Percentiles rank a stretch among this genome's conserved stretches.
Conservation (phyloP, 2,113 vertebrate genomes). For the Gymnocephalus cernua region DNA sequence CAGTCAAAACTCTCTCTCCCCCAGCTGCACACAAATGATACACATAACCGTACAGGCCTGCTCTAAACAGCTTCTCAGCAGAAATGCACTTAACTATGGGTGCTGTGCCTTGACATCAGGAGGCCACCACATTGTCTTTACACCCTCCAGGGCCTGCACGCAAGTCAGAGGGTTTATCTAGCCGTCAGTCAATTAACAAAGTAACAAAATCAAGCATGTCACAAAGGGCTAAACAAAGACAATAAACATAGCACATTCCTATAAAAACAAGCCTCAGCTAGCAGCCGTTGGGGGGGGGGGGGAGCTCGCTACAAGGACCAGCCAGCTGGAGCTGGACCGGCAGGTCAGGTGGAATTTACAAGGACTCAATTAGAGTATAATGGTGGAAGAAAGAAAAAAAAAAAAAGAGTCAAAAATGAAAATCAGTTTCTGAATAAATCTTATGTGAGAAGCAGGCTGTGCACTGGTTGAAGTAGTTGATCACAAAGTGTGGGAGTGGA, state of each 20-base stretch:
- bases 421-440: neutral
- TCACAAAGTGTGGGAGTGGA: neutral
- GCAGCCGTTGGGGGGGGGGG: conserved; percentile 37
- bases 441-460: neutral
- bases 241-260: conserved; percentile 65
- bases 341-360: conserved; percentile 14
- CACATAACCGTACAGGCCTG: conserved; percentile 60
- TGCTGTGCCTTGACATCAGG: conserved; percentile 42
- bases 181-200: conserved; percentile 68
- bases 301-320: conserved; percentile 20
- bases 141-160: conserved; percentile 26
- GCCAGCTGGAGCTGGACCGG: conserved; percentile 31
- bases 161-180: conserved; percentile 56
- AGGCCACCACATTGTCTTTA: conserved; percentile 47
- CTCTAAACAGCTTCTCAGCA: conserved; percentile 69
- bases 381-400: neutral
- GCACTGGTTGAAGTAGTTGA: neutral
- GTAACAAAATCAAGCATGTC: conserved; percentile 60
- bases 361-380: neutral
- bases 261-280: conserved; percentile 65
- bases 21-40: conserved; percentile 78
- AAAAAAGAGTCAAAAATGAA: neutral
- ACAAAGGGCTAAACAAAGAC: conserved; percentile 64
- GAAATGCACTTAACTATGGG: conserved; percentile 50
- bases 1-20: conserved; percentile 74